These are phyloP conservation scores for Phorcus lineatus DNA, from an alignment of 2,888 invertebrate species.

Conservation along the genomic window DNA sequence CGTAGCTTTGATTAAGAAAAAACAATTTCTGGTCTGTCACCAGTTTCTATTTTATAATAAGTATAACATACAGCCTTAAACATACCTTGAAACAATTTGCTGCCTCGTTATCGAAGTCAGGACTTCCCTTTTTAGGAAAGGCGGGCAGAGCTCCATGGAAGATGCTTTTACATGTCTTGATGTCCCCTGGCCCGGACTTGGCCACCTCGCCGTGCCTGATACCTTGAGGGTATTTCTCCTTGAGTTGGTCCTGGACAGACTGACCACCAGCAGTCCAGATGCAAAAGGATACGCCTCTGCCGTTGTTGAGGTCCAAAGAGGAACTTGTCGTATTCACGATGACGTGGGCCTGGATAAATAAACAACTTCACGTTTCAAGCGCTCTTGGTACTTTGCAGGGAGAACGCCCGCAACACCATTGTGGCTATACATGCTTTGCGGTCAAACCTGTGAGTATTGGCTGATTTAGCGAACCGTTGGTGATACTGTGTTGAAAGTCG, in stretches of 20 bases:
- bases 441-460: too few species aligned
- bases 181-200: not conserved
- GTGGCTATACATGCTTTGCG: too few species aligned
- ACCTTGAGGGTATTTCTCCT: slow-evolving; percentile 34
- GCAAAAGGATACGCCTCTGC: slow-evolving; percentile 32
- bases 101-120: not conserved
- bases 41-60: too few species aligned
- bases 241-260: slow-evolving; percentile 24
- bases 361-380: too few species aligned
- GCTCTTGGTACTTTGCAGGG: too few species aligned
- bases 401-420: too few species aligned
- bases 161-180: not conserved
- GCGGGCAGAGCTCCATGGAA: not conserved
- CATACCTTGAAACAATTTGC: not conserved
- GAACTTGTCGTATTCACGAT: slow-evolving; percentile 41
- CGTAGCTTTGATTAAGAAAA: too few species aligned
- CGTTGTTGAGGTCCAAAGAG: slow-evolving; percentile 21
- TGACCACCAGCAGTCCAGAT: slow-evolving; percentile 34
- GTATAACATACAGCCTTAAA: too few species aligned
- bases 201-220: slow-evolving; percentile 24
- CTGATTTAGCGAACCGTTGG: too few species aligned
- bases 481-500: too few species aligned
- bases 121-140: not conserved
- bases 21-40: too few species aligned
- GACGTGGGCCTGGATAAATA: slow-evolving; percentile 43